phyloP scores from a whole-genome alignment of 2,888 invertebrate species.

The Octodonta nipae region DNA sequence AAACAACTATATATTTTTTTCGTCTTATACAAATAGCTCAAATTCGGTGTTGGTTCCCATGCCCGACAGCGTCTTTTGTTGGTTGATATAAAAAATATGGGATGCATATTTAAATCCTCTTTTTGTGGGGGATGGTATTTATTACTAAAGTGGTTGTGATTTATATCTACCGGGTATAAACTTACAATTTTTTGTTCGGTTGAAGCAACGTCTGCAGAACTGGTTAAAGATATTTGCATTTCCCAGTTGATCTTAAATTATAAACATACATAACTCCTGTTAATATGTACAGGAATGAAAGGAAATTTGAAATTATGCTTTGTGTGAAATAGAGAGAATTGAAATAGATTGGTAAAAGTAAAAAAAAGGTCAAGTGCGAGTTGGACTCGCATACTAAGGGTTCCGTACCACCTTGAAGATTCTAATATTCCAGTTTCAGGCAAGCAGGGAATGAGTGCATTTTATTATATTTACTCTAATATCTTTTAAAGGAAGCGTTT shows the following conservation, averaged over 20 bases:
- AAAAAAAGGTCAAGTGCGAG: too few species aligned
- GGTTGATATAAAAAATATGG: slow-evolving; percentile 10
- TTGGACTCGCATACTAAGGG: too few species aligned
- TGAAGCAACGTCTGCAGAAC: not conserved
- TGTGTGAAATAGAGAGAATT: too few species aligned
- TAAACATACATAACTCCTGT: not conserved
- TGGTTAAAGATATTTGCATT: not conserved
- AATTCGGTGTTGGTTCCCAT: slow-evolving; percentile 19
- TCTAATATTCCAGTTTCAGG: too few species aligned
- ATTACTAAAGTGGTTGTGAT: slow-evolving; percentile 14
- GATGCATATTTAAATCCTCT: slow-evolving; percentile 8
- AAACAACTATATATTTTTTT: slow-evolving; percentile 22
- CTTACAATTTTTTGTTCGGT: too few species aligned
- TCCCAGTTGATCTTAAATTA: not conserved
- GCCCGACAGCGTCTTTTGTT: slow-evolving; percentile 5
- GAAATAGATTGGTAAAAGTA: too few species aligned
- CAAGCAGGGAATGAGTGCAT: too few species aligned
- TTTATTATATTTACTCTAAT: too few species aligned
- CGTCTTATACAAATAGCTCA: slow-evolving; percentile 27
- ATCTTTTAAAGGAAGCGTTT: too few species aligned
- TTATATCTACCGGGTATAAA: slow-evolving; percentile 9
- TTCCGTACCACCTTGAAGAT: too few species aligned
- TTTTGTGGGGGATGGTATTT: slow-evolving; percentile 12
- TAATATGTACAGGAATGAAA: not conserved
- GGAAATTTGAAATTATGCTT: too few species aligned